Evolutionary conservation across 2,113 vertebrate genomes (phyloP), one percentile per base, ranked within the genome.

Genomic region (Etheostoma spectabile): DNA sequence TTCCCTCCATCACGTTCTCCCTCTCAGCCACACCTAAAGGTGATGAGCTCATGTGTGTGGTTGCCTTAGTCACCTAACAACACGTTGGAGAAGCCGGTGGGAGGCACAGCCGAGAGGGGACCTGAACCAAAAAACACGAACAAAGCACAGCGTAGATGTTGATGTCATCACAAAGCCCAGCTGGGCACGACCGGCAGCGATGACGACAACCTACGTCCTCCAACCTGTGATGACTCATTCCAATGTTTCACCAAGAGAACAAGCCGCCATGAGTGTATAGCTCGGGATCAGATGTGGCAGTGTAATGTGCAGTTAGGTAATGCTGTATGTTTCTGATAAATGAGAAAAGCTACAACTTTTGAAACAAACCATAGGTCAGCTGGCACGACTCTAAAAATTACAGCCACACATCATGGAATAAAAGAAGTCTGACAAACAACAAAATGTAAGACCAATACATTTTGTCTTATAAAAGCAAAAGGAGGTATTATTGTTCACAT

Each of bases 61-160:
- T 90, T 87, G 89, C 90, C 92, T 94, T 93, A 95, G 94, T 95
- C 93, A 95, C 91, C 86, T 70, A 83, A 91, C 89, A 90, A 91
- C 94, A 88, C 53, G 74, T 72, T 78, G 74, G 68, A 85, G 80
- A 64, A 86, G 80, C 77, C 22, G 30, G 68, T 12, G 14, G 14
- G 84, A 86, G 85, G 80, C 77, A 66, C 80, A 81, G 86, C 15
- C 2, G 68, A 73, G 78, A 46, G 74, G 49, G 8, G 65, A 77
- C 74, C 60, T 49, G 67, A 82, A 52, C 67, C 5, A 16, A 62
- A 42, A 76, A 67, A 64, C 75, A 15, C 69, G 80, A 87, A 92
- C 83, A 86, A 86, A 91, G 35, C 79, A 85, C 86, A 89, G 85
- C 66, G 52, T 86, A 59, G 52, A 82, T 15, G 77, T 68, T 64